Evolutionary conservation across 2,797 vertebrate species (phyloP), one percentile per base, ranked within the genome.

Genomic region (Oreochromis grahami): DNA sequence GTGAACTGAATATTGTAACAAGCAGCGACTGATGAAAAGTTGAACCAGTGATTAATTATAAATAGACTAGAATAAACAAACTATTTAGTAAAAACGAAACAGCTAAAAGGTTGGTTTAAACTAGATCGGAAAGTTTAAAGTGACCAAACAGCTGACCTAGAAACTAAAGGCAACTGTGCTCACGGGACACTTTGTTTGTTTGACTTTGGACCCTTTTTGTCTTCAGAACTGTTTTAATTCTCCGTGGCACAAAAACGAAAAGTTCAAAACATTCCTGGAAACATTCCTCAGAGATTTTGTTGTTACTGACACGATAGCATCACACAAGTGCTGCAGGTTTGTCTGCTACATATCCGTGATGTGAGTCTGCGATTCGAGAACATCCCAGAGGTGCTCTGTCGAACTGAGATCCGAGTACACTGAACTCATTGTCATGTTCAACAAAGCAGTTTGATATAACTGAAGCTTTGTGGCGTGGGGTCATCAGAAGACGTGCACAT

Each of bases 81-180:
- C 60, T 8, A 38, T 65, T 38, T 65, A 65, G 60, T 32, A 14
- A 38, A 21, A 65, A 65, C 1, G 3, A 63, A 63, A 26, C 13
- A 1, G 53, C 53, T 55, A 0, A 55, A 63, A 63, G 12, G 21
- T 12, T 53, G 5, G 51, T 53, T 53, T 3, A 53, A 53, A 2
- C 32, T 63, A 63, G 58, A 36, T n/a, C 10, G 0, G 32, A n/a
- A 0, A 63, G 58, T n/a, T 8, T 65, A 21, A 38, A 38, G 60
- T 38, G 32, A 65, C 0, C 11, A 65, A 65, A 38, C 19, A 38
- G 60, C 34, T 65, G 19, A 36, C 10, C 58, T 63, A 2, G 58
- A 55, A 26, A 2, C 21, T 14, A 8, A 24, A 53, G 12, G 52
- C 12, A 53, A 14, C 32, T 63, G 34, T n/a, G 32, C 34, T 63